A percentile compares a stretch with the other conserved stretches of the same genome.
These are phyloP conservation scores for Lingula anatina DNA, from an alignment of 2,888 invertebrate genomes.

Conservation along the genomic window DNA sequence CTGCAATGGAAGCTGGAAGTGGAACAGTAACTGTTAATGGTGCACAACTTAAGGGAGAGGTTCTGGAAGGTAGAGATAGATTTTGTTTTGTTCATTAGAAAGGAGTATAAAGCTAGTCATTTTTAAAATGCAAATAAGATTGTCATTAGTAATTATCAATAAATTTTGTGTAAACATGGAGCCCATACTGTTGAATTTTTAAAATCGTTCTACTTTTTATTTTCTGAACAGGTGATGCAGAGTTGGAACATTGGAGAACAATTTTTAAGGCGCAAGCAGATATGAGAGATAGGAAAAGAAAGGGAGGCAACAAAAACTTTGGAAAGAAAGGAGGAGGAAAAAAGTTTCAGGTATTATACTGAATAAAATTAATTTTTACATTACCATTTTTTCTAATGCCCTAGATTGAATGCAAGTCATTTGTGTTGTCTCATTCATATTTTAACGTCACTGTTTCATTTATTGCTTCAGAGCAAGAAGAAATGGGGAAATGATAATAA, in stretches of 20 bases:
- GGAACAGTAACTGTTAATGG: conserved; percentile 51
- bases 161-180: background rate
- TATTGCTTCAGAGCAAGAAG: too few species aligned
- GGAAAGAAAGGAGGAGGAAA: background rate
- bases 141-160: background rate
- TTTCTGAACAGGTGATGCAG: conserved; percentile 61
- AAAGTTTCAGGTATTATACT: background rate
- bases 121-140: conserved; percentile 7
- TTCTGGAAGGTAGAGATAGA: conserved; percentile 60
- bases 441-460: too few species aligned
- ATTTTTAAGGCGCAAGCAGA: conserved; percentile 27
- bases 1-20: conserved; percentile 19
- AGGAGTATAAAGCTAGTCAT: background rate
- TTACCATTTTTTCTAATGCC: too few species aligned
- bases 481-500: too few species aligned
- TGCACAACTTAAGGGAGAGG: conserved; percentile 57
- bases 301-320: background rate
- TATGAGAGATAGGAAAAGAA: background rate
- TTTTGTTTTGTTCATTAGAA: too few species aligned
- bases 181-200: background rate
- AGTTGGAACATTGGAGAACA: conserved; percentile 55
- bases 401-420: too few species aligned
- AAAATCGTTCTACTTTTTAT: background rate
- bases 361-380: too few species aligned
- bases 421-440: too few species aligned